These are phyloP conservation scores for Poicephalus gulielmi DNA, from an alignment of 2,113 vertebrate species.

Conservation along the genomic window DNA sequence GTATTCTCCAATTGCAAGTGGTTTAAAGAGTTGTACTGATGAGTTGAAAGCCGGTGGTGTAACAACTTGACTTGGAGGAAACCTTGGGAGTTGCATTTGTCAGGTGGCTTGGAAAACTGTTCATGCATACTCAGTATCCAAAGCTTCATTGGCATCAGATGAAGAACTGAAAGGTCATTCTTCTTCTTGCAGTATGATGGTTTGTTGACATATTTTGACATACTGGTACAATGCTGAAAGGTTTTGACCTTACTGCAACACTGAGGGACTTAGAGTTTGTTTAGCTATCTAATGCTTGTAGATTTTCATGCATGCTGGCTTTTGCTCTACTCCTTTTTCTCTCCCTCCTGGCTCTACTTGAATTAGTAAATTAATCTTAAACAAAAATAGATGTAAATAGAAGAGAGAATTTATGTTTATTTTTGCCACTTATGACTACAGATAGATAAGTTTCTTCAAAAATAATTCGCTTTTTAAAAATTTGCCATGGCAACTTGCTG, in stretches of 20 bases:
- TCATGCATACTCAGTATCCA: slow-evolving; percentile 75
- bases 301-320: slow-evolving; percentile 21
- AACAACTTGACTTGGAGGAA: slow-evolving; percentile 64
- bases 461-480: background rate
- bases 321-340: background rate
- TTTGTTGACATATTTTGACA: slow-evolving; percentile 88
- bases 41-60: slow-evolving; percentile 46
- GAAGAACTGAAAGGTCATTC: slow-evolving; percentile 81
- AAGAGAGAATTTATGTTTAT: background rate
- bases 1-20: background rate
- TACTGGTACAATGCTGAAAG: slow-evolving; percentile 71
- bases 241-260: slow-evolving; percentile 75
- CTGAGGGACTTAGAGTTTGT: slow-evolving; percentile 59
- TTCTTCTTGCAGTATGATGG: slow-evolving; percentile 77
- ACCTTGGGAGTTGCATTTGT: slow-evolving; percentile 75
- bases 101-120: slow-evolving; percentile 68
- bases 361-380: slow-evolving; percentile 17
- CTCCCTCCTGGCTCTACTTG: background rate
- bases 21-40: slow-evolving; percentile 57
- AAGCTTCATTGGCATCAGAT: slow-evolving; percentile 65
- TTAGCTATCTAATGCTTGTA: slow-evolving; percentile 24
- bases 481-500: background rate
- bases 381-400: background rate
- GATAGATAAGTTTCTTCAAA: background rate
- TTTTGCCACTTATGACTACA: background rate